A percentile compares a stretch with the other conserved stretches of the same genome.
Conservation (phyloP, 1,140 invertebrate species). For the Nasonia longicornis region DNA sequence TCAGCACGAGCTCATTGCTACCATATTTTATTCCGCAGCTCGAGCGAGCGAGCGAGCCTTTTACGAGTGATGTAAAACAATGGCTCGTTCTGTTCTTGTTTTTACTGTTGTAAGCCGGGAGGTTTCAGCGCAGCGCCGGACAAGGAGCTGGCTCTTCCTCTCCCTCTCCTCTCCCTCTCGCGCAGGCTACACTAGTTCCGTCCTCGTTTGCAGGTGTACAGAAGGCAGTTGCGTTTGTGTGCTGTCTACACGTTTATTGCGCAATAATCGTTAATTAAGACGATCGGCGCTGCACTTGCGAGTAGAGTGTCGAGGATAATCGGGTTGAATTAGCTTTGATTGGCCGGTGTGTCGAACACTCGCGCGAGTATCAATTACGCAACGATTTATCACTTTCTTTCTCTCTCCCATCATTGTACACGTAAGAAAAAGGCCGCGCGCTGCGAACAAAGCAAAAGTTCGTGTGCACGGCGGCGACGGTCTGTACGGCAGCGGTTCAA, state of each 20-base stretch:
- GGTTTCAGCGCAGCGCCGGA: conserved; percentile 25
- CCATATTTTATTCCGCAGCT: conserved; percentile 55
- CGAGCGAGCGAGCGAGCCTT: conserved; percentile 25
- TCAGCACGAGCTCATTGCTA: conserved; percentile 39
- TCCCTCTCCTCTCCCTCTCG: neutral
- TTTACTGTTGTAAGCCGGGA: conserved; percentile 16
- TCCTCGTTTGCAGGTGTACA: conserved; percentile 18
- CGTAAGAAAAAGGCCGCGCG: neutral
- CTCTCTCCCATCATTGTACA: neutral
- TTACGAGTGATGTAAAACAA: conserved; percentile 59
- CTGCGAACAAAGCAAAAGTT: conserved; percentile 7
- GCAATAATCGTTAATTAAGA: conserved; percentile 64
- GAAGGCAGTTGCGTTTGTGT: neutral
- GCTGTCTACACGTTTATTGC: conserved; percentile 54
- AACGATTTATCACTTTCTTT: conserved; percentile 4
- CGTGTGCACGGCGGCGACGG: neutral
- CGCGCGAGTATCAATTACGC: neutral
- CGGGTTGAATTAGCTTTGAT: neutral
- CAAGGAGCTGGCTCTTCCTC: neutral
- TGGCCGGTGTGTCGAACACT: neutral
- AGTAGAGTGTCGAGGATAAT: neutral
- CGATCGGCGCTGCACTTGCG: neutral
- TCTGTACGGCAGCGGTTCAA: neutral
- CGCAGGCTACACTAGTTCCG: neutral
- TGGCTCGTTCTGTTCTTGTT: conserved; percentile 53